Evolutionary conservation across 2,113 vertebrate species (phyloP), one percentile per base, ranked within the genome.

Genomic region (Otolemur garnettii): DNA sequence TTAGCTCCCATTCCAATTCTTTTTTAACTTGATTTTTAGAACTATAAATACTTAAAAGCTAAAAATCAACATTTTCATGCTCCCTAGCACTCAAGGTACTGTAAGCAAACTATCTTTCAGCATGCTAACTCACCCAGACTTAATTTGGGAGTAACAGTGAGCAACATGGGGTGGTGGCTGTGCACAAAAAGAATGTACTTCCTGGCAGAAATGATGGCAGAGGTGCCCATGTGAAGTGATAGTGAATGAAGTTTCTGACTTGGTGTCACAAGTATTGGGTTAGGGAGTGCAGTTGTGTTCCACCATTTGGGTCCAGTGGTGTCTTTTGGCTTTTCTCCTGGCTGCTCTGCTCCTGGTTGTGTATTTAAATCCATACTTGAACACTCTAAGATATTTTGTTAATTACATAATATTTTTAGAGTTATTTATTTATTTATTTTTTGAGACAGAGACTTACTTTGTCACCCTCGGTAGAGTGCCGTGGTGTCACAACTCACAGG

Each of bases 1-100:
- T 24, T 24, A 74, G 4, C 18, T 83, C 42, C 62, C 30, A 62
- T 62, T 69, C 50, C 19, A 91, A 64, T 78, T 1, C 2, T 45
- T 89, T 96, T 96, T 92, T 68, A 74, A 28, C 30, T 45, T 87
- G 59, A 57, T 8, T 83, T 79, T 30, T 81, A 86, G 55, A 74
- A 38, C 42, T 75, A 35, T 24, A 21, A 79, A 80, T 64, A 33
- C 69, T 81, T 15, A 45, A 92, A 89, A 82, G 30, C n/a, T 69
- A 38, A 60, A 71, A 62, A 18, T 62, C 26, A 35, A 0, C 12
- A 33, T 75, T 79, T 82, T 86, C 24, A 62, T 5, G 55, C 57
- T 83, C n/a, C 21, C 2, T 59, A 82, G 33, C 35, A 85, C 3
- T 50, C 71, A 64, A 12, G 38, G 28, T 45, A 17, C 45, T 77